Base-by-base conservation (phyloP, 2,113 vertebrate species). In the Ellobius talpinus region DNA sequence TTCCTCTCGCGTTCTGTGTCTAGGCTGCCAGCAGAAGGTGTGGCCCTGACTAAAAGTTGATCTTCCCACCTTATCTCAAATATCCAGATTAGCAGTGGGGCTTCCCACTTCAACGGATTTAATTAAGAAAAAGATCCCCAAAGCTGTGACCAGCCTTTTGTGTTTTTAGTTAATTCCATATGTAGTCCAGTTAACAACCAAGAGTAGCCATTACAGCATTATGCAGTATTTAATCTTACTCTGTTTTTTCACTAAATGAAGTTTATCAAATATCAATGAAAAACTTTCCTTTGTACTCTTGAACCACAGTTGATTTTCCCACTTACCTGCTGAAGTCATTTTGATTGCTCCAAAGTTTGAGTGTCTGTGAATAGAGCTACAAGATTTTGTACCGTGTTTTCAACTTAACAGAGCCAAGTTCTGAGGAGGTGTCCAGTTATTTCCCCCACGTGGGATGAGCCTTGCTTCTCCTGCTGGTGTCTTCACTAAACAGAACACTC, bases 371-470 rank as follows among this genome's bases (percentile, higher is more conserved):
- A 66, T 39, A 87, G 74, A 90, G 47, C 58, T 89, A 45, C 42
- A 87, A 36, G 9, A 68, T 87, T 91, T 94, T 76, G 12, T 86
- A 24, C 72, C 39, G 4, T 29, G n/a, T 87, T 85, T 97, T 95
- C 31, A 91, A 33, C 10, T 87, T 61, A 91, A 2, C 33, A 86
- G 88, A 36, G 6, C 68, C 52, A 89, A 89, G 70, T 33, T 17
- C 24, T 76, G 42, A 36, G 77, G 70, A 31, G 52, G 1, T 89
- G 79, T 42, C 24, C 33, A 65, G 47, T 66, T 82, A 52, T 33
- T 84, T 74, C 19, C 14, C 36, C 13, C 19, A 42, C 9, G 0
- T 1, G 42, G 61, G 9, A 2, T 36, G 78, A 52, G 24, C 70
- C 86, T 65, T 61, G 50, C 13, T 88, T 33, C 47, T 82, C 33